phyloP scores from a whole-genome alignment of 2,797 vertebrate species.

The Aeoliscus strigatus region DNA sequence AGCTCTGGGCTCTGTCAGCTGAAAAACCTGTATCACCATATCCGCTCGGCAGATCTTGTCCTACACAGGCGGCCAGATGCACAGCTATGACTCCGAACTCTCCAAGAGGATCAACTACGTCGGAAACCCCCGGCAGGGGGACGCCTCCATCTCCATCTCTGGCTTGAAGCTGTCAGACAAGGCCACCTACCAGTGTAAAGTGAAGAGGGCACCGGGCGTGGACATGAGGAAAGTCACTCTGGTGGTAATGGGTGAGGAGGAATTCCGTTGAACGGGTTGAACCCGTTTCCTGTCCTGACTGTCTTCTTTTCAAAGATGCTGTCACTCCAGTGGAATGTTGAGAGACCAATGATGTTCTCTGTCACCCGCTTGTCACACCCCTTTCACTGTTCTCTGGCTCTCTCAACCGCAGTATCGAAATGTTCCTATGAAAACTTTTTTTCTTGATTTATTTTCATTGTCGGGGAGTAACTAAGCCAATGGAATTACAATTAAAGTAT shows the following conservation, averaged over 20 bases:
- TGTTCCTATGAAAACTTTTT: not conserved
- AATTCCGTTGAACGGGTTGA: slow-evolving; percentile 45
- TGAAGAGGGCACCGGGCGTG: slow-evolving; percentile 85
- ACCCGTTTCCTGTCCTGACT: slow-evolving; percentile 42
- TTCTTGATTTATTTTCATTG: too few relatives aligned
- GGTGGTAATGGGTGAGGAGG: slow-evolving; percentile 80
- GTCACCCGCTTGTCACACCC: slow-evolving; percentile 5
- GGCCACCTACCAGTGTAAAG: slow-evolving; percentile 87
- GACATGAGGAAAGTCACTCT: slow-evolving; percentile 83
- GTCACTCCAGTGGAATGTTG: slow-evolving; percentile 34
- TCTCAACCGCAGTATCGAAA: not conserved
- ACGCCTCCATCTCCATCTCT: slow-evolving; percentile 80
- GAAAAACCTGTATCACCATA: slow-evolving; percentile 37
- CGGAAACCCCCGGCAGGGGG: slow-evolving; percentile 72
- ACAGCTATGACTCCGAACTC: slow-evolving; percentile 62
- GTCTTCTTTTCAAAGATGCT: slow-evolving; percentile 3
- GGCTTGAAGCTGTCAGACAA: slow-evolving; percentile 74
- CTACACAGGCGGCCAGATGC: slow-evolving; percentile 72
- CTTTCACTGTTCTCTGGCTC: not conserved
- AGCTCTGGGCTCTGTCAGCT: slow-evolving; percentile 9
- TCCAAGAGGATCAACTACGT: slow-evolving; percentile 75
- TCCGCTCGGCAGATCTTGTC: slow-evolving; percentile 87
- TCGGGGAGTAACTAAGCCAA: too few relatives aligned
- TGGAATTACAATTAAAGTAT: too few relatives aligned
- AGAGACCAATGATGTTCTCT: not conserved